Evolutionary conservation across 2,113 vertebrate genomes (phyloP), one percentile per base, ranked within the genome.

Genomic region (Columbina picui): DNA sequence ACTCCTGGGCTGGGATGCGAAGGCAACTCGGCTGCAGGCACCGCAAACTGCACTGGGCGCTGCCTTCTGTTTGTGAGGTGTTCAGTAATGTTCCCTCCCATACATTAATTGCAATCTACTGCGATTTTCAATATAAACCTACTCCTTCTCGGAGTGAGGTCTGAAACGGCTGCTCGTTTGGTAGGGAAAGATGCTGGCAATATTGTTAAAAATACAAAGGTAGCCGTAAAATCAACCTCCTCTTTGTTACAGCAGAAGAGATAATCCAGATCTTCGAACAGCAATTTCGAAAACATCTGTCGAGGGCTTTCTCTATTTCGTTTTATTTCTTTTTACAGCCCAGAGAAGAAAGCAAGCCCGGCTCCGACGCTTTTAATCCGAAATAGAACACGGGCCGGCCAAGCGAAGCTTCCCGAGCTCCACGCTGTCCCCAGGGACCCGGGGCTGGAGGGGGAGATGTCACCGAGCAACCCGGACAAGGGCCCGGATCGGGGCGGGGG

Each of bases 281-380:
- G 91, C 94, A 12, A 93, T 82, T 68, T n/a, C 65, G 25, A 25
- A 79, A 94, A 75, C 88, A 68, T 78, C 87, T 83, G 85, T 26
- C 82, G 34, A 43, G 70, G 56, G 17, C 11, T 70, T 27, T 1
- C 65, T 67, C 82, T 32, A 47, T 56, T 74, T 57, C 30, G 3
- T 73, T 93, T 61, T 11, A 41, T 84, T 92, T 41, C 53, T 38
- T 57, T 67, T 56, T 23, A 26, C 74, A 13, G 26, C 82, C 27
- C 45, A 7, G 11, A 78, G 27, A 5, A 26, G 29, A 27, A 65
- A 49, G 11, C 68, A 2, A 50, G 36, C 78, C 69, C 6, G 11
- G 26, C 8, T 81, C 50, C 14, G 74, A 20, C 10, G 61, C 29
- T 85, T 41, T 70, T 7, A 7, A 45, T 22, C 56, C 69, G 3